phyloP scores from a whole-genome alignment of 2,113 vertebrate species.

The Pelmatolapia mariae region DNA sequence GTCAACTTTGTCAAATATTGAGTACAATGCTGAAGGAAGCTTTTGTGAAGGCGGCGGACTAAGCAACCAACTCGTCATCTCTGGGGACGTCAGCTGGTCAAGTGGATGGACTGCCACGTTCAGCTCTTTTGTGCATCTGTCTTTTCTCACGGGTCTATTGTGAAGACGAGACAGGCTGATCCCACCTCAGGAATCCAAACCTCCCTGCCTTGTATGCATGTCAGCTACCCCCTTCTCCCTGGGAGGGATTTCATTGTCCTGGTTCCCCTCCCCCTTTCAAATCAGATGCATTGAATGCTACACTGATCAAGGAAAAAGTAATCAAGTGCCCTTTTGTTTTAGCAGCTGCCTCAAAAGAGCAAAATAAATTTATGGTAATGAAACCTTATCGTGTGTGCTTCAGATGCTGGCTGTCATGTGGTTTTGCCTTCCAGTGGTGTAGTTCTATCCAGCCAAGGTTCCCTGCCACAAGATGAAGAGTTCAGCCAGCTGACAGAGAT shows the following conservation, averaged over 20 bases:
- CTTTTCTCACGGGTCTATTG: conserved; percentile 56
- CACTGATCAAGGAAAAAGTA: conserved; percentile 69
- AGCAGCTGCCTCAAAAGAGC: conserved; percentile 51
- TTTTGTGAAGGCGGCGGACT: conserved; percentile 41
- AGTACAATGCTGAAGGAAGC: conserved; percentile 38
- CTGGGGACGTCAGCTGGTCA: conserved; percentile 41
- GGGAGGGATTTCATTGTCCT: conserved; percentile 45
- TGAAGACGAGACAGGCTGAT: conserved; percentile 53
- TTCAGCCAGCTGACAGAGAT: conserved; percentile 52
- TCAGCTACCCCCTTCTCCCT: conserved; percentile 27
- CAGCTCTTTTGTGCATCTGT: conserved; percentile 51
- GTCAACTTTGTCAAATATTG: conserved; percentile 50
- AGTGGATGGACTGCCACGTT: conserved; percentile 54
- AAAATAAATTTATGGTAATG: conserved; percentile 76
- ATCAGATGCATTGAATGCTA: conserved; percentile 55
- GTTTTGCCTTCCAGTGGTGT: conserved; percentile 49
- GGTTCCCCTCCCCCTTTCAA: not conserved
- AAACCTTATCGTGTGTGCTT: conserved; percentile 70
- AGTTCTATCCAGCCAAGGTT: conserved; percentile 20
- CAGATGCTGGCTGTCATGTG: conserved; percentile 66
- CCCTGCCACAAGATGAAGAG: conserved; percentile 7
- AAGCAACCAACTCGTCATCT: conserved; percentile 22
- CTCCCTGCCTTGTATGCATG: conserved; percentile 48
- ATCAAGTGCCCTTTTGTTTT: conserved; percentile 75
- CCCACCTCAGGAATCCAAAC: conserved; percentile 37